Base-by-base conservation (phyloP, 1,140 invertebrate species). In the Drosophila nigrodunni region DNA sequence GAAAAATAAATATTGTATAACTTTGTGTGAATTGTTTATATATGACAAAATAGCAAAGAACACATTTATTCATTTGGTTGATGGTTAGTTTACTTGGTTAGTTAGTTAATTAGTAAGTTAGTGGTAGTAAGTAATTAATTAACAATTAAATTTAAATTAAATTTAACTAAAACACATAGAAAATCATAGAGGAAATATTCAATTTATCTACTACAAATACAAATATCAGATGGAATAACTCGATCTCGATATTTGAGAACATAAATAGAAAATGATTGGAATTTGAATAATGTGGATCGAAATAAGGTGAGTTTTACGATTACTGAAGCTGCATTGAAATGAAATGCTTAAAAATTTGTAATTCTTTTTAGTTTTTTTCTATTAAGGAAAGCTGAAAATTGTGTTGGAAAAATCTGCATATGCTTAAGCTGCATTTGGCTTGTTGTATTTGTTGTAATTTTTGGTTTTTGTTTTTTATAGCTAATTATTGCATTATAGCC, bases 21-120 rank as follows among this genome's bases (percentile, higher is more conserved):
- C 71, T 68, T 81, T 74, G 85, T 85, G 50, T 54, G 50, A n/a
- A 35, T 52, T 52, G 85, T 82, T 89, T 82, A 87, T 78, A 82
- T 30, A 30, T 86, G 82, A 83, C 80, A 88, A 81, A 89, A 80
- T 89, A 88, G 85, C 80, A 89, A 88, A 80, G 67, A 89, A 88
- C 85, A 88, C 85, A 89, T 88, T 88, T 80, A 88, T 61, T 74
- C 77, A 80, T 83, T 75, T 85, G 66, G 70, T 64, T 73, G 64
- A 37, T 86, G 79, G 76, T 82, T 37, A 18, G 35, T 62, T 30
- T 41, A 55, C 35, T 41, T 21, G 47, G 11, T 15, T 62, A 10
- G 47, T 52, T 62, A 57, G 9, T 59, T 34, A 57, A 18, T 41
- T 57, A 25, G 37, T 70, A 69, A 60, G 72, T 71, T 57, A 70